These are phyloP conservation scores for Zaprionus capensis DNA, from an alignment of 1,140 invertebrate genomes.

Conservation along the genomic window DNA sequence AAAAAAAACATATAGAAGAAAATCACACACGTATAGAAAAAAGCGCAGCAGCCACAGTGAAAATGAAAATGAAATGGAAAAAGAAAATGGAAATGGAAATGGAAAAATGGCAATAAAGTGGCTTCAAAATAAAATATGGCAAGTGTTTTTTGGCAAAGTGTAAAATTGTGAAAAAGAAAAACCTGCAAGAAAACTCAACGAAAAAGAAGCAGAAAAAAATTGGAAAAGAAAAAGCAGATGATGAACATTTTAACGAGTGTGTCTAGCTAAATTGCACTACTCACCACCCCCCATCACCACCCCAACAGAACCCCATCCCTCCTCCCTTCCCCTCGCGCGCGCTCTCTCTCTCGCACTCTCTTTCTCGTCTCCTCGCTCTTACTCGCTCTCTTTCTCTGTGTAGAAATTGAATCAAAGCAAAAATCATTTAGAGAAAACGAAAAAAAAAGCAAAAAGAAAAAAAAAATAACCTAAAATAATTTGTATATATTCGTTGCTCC, in stretches of 20 bases:
- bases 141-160: constrained; percentile 29
- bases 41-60: constrained; percentile 45
- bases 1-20: constrained; percentile 33
- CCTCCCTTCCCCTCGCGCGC: background rate
- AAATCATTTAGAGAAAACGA: constrained; percentile 56
- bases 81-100: constrained; percentile 9
- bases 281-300: background rate
- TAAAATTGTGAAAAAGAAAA: constrained; percentile 18
- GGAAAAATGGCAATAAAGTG: constrained; percentile 66
- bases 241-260: constrained; percentile 16
- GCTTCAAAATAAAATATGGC: constrained; percentile 48
- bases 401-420: constrained; percentile 56
- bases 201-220: constrained; percentile 27
- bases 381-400: constrained; percentile 38
- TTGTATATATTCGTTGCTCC: constrained; percentile 81
- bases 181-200: constrained; percentile 19
- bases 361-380: constrained; percentile 1
- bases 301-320: background rate
- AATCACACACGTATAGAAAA: constrained; percentile 26
- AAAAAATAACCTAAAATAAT: constrained; percentile 65
- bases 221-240: constrained; percentile 9
- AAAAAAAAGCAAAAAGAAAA: constrained; percentile 49
- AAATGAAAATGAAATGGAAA: constrained; percentile 64
- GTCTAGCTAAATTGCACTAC: constrained; percentile 49
- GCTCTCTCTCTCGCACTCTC: constrained; percentile 17